Evolutionary conservation across 2,797 vertebrate genomes (phyloP).

Genomic region (Galagoides demidoff): DNA sequence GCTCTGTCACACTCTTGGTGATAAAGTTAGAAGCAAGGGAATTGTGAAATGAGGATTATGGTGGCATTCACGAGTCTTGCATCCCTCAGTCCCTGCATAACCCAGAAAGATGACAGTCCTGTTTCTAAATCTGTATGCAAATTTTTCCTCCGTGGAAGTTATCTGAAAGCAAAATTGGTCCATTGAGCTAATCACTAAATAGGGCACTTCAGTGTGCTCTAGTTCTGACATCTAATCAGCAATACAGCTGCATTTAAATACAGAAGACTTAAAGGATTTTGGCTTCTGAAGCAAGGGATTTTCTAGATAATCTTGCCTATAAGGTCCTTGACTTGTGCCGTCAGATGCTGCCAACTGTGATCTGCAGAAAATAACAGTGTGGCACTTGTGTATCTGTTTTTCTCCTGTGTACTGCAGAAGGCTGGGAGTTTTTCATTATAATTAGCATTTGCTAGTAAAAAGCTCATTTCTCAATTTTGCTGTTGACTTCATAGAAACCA

Average conservation of each 20-base stretch:
- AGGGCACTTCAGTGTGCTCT: constrained; percentile 61
- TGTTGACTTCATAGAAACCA: constrained; percentile 42
- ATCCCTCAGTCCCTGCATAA: neutral
- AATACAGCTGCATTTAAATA: constrained; percentile 78
- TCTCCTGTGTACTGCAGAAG: constrained; percentile 16
- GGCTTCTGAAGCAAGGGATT: constrained; percentile 76
- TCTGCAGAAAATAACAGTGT: neutral
- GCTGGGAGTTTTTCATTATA: constrained; percentile 50
- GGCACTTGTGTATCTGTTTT: neutral
- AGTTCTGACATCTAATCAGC: constrained; percentile 79
- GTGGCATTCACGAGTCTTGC: neutral
- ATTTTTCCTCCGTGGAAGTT: constrained; percentile 55
- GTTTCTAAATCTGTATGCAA: constrained; percentile 72
- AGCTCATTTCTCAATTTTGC: constrained; percentile 50
- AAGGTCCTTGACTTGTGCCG: constrained; percentile 66
- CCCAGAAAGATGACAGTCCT: constrained; percentile 53
- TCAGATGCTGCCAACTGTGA: constrained; percentile 56
- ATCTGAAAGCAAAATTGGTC: constrained; percentile 74
- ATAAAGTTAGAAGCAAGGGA: constrained; percentile 43
- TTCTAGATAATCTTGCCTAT: constrained; percentile 75
- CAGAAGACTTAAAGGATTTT: constrained; percentile 75
- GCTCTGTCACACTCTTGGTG: neutral
- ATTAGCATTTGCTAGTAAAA: constrained; percentile 69
- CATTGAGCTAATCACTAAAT: constrained; percentile 76
- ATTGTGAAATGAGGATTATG: neutral